Conservation (phyloP, 1,140 invertebrate genomes). For the Drosophila takahashii region DNA sequence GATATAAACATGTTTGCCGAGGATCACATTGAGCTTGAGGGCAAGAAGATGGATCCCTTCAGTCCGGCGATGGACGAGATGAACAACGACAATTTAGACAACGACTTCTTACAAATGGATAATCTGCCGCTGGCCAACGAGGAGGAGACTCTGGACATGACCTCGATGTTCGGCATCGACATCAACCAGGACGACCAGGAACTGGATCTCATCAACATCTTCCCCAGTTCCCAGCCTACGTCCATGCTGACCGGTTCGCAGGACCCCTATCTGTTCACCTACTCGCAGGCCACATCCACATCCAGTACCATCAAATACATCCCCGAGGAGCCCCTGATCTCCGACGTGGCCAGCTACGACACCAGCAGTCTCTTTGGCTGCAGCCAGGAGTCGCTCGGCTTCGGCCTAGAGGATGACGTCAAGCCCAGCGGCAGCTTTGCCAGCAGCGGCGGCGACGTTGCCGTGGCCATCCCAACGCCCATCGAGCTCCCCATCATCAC, state of each 20-base stretch:
- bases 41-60: conserved; percentile 64
- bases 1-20: conserved; percentile 79
- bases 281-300: conserved; percentile 30
- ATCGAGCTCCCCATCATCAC: conserved; percentile 7
- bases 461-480: conserved; percentile 20
- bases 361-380: conserved; percentile 10
- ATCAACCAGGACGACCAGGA: conserved; percentile 37
- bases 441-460: conserved; percentile 20
- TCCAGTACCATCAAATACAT: conserved; percentile 46
- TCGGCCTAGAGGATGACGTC: conserved; percentile 41
- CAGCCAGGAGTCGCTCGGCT: conserved; percentile 64
- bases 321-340: conserved; percentile 43
- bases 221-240: conserved; percentile 20
- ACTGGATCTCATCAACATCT: conserved; percentile 40
- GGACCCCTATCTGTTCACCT: conserved; percentile 45
- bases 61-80: conserved; percentile 53
- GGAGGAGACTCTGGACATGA: conserved; percentile 53
- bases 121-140: conserved; percentile 26
- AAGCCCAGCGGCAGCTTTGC: conserved; percentile 16
- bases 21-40: conserved; percentile 61
- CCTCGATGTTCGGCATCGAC: conserved; percentile 37
- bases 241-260: conserved; percentile 40
- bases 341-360: conserved; percentile 46
- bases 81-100: conserved; percentile 51
- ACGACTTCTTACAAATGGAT: conserved; percentile 32